Percentiles rank a stretch among this genome's conserved stretches.
These are phyloP conservation scores for Spongilla lacustris DNA, from an alignment of 37 sponge, comb jelly and placozoan species.

Conservation along the genomic window DNA sequence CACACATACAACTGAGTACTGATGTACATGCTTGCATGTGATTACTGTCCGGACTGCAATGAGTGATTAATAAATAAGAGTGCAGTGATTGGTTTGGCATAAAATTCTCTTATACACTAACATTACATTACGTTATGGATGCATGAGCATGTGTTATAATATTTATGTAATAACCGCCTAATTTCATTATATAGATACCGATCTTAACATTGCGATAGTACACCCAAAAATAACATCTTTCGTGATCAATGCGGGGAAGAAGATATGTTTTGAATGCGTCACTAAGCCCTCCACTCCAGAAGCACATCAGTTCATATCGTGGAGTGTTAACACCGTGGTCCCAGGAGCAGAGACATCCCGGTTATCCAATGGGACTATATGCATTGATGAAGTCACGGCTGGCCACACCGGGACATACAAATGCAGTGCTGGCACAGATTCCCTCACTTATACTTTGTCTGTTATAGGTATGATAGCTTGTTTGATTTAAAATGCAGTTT, in stretches of 20 bases:
- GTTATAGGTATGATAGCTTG: neutral
- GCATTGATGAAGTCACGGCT: constrained; percentile 1
- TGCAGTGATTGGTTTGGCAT: no score
- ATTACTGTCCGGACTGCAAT: no score
- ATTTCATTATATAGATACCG: neutral
- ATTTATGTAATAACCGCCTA: no score
- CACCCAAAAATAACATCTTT: neutral
- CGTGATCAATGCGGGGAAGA: neutral
- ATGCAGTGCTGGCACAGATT: neutral
- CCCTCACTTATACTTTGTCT: neutral
- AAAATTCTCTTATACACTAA: no score
- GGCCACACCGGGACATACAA: constrained; percentile 14
- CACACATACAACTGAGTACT: no score
- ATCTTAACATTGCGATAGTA: neutral
- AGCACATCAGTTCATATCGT: neutral
- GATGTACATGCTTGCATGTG: no score
- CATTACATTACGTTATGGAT: no score
- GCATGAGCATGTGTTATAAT: no score
- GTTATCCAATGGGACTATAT: constrained; percentile 3
- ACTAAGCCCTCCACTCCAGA: neutral
- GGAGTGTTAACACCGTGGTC: neutral
- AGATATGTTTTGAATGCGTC: neutral
- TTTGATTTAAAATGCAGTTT: neutral
- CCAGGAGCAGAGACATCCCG: neutral
- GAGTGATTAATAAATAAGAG: no score